Percentiles rank a stretch among this genome's conserved stretches.
Evolutionary conservation across 2,113 vertebrate genomes (phyloP).

Genomic region (Illadopsis cleaveri): DNA sequence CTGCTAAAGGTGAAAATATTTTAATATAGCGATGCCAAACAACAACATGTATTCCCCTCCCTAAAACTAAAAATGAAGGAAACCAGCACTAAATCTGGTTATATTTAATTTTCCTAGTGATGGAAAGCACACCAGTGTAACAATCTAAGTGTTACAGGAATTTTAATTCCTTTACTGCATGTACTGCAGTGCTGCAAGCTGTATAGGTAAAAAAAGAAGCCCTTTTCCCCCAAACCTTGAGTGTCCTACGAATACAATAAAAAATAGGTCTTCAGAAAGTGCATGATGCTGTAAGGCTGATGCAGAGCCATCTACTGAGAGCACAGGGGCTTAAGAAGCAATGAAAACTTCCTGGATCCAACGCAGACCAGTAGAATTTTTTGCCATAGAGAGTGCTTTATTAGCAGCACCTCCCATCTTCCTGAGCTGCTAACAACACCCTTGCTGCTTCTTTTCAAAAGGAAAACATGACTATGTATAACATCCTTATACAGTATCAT

Average conservation of each 20-base stretch:
- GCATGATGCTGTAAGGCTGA: background rate
- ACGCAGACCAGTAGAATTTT: background rate
- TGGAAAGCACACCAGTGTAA: background rate
- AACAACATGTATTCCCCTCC: background rate
- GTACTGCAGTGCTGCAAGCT: background rate
- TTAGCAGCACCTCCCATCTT: background rate
- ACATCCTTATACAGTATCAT: background rate
- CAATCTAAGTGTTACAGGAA: background rate
- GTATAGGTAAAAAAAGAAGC: background rate
- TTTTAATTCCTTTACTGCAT: background rate
- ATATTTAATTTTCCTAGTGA: background rate
- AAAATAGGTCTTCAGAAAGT: background rate
- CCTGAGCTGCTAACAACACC: background rate
- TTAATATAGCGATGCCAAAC: background rate
- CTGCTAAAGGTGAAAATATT: background rate
- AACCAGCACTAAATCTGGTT: background rate
- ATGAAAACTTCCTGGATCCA: background rate
- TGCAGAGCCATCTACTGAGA: background rate
- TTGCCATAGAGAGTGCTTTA: background rate
- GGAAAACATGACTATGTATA: background rate
- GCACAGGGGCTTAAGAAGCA: background rate
- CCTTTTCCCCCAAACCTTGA: background rate
- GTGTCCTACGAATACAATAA: background rate
- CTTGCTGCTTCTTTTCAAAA: background rate
- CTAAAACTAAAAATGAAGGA: background rate